phyloP scores from a whole-genome alignment of 1,140 invertebrate genomes.

The Trachymyrmex septentrionalis region DNA sequence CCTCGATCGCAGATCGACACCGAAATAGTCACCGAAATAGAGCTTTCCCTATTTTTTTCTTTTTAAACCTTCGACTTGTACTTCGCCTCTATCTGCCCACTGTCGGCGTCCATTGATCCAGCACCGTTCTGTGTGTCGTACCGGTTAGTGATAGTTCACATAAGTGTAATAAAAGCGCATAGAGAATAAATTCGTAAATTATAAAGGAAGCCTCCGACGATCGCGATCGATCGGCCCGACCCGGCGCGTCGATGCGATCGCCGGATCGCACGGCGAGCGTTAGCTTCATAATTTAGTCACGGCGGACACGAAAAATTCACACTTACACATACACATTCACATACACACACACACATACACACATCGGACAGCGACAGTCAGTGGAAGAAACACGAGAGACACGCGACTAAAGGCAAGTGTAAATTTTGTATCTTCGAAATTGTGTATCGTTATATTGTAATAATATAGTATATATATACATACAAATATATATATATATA shows the following conservation, averaged over 20 bases:
- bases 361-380: conserved; percentile 51
- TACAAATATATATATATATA: conserved; percentile 59
- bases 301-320: conserved; percentile 19
- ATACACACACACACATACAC: conserved; percentile 49
- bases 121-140: conserved; percentile 76
- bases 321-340: conserved; percentile 67
- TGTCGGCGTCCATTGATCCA: conserved; percentile 58
- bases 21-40: background rate
- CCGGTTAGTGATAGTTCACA: conserved; percentile 73
- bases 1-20: background rate
- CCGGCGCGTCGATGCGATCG: conserved; percentile 44
- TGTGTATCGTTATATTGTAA: conserved; percentile 82
- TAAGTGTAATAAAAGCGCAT: conserved; percentile 65
- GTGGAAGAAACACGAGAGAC: conserved; percentile 43
- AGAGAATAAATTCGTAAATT: conserved; percentile 67
- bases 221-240: conserved; percentile 48
- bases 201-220: conserved; percentile 58
- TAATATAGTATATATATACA: conserved; percentile 69
- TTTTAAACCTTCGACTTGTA: background rate
- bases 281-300: conserved; percentile 70
- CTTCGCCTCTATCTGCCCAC: background rate
- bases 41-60: background rate
- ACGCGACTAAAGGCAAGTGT: conserved; percentile 72
- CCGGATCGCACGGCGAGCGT: conserved; percentile 56
- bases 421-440: conserved; percentile 86